Base-by-base conservation (phyloP, 2,113 vertebrate species). In the Nothocercus julius region DNA sequence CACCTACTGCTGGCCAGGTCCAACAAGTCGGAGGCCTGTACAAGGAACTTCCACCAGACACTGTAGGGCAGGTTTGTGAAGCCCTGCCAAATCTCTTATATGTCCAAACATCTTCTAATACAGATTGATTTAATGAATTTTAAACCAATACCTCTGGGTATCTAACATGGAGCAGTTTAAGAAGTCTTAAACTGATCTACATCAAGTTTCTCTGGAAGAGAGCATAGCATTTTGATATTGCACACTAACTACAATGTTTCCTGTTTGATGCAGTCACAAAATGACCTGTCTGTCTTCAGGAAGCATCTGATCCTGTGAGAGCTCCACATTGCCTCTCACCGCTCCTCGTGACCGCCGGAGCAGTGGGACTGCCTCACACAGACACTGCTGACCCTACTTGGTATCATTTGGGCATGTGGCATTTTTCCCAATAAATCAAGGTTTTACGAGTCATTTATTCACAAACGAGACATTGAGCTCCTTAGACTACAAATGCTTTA, bases 371-470 rank as follows among this genome's bases (percentile, higher is more conserved):
- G 62, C 53, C n/a, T 79, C 69, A 30, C 51, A 30, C 49, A 80
- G 62, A 69, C 76, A 36, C 34, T 79, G 9, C 63, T 91, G 81
- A 62, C 59, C 20, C 49, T 89, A 58, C 32, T 0, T 76, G 25
- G 13, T 76, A 9, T 66, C 75, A 34, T 70, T 89, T 40, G 79
- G 70, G 44, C 40, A 68, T 49, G 47, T 34, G 21, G 27, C 30
- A 58, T 58, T 58, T 58, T 58, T 75, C 59, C 32, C 59, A 59
- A 28, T 89, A 92, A 91, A 89, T 93, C 54, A 85, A 24, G 36
- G 61, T 82, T 64, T 74, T 82, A 18, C 30, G 87, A 91, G 78
- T 82, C 75, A 80, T 73, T 77, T 82, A 81, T 92, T 89, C 59
- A n/a, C 24, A 63, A 91, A 30, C 67, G 74, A 93, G 81, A 27